Evolutionary conservation across 1,140 invertebrate species (phyloP).

Genomic region (Hylyphantes graminicola): DNA sequence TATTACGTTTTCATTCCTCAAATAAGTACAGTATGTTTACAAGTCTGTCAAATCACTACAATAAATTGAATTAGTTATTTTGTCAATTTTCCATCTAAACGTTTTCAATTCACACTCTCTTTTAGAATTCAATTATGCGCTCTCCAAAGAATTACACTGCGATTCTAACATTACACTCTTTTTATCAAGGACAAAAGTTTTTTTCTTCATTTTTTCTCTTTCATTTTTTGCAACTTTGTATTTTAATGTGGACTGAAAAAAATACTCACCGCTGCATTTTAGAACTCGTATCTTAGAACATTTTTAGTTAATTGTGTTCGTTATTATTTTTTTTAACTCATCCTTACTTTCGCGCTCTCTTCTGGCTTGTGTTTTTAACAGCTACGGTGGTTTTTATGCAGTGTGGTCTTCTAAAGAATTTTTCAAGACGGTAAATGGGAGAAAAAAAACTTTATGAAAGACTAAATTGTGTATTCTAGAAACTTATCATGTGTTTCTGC

Average conservation of each 20-base stretch:
- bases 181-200: not conserved
- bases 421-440: not conserved
- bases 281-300: slow-evolving; percentile 11
- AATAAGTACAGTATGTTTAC: no score
- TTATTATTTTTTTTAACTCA: slow-evolving; percentile 18
- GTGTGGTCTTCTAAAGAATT: slow-evolving; percentile 18
- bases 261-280: slow-evolving; percentile 25
- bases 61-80: slow-evolving; percentile 21
- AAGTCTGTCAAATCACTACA: no score
- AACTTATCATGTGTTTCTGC: slow-evolving; percentile 13
- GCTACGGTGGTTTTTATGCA: slow-evolving; percentile 6
- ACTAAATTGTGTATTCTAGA: not conserved
- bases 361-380: slow-evolving; percentile 13
- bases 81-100: slow-evolving; percentile 27
- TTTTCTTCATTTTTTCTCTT: not conserved
- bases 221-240: slow-evolving; percentile 1
- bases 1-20: no score
- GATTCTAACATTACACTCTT: slow-evolving; percentile 2
- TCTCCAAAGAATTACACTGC: slow-evolving; percentile 35
- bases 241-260: slow-evolving; percentile 37
- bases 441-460: not conserved
- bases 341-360: not conserved
- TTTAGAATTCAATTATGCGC: slow-evolving; percentile 35
- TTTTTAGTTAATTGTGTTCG: slow-evolving; percentile 18
- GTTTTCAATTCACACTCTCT: slow-evolving; percentile 37